Base-by-base conservation (phyloP, 2,888 invertebrate genomes). In the Siphonodentalium dalli region DNA sequence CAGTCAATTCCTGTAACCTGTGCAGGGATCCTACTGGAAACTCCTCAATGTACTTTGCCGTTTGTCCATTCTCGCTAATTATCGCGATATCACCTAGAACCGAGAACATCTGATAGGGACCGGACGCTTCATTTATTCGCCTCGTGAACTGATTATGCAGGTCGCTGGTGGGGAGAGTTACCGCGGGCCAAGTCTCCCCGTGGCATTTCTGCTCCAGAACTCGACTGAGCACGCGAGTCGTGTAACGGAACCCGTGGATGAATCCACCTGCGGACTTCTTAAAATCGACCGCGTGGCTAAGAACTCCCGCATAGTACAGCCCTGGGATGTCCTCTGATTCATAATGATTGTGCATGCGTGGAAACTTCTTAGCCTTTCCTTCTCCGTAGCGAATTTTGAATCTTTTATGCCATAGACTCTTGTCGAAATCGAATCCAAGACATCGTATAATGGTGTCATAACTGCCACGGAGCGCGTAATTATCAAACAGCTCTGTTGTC, bases 171-270 rank as follows among this genome's bases (percentile, higher is more conserved):
- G 71, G 69, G 9, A 66, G 51, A 0, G 54, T 61, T 6, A 47
- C 50, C 7, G 75, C 67, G 2, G 83, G 83, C 84, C 84, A 84
- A 13, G 63, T 65, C n/a, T 70, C 67, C 13, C 67, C 61, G 55
- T 84, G 78, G 54, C 82, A 75, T 3, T 71, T 61, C 74, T 75
- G 78, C 57, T 83, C 82, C 52, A 84, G 63, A 26, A 82, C 63
- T 8, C 68, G 72, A 57, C 77, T 74, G 54, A 83, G 68, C 38
- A 76, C 75, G 38, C 80, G 78, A 24, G 74, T 83, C 63, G 83
- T 81, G 66, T 84, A 84, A 61, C 84, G 69, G 64, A 82, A 84
- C 11, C 84, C 84, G 66, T 84, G 84, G 28, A 84, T 81, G 58
- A 84, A 84, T 26, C 84, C 84, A 5, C 84, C 84, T 13, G 84